These are phyloP conservation scores for Halictus quadricinctus DNA, from an alignment of 2,888 invertebrate genomes.

Conservation along the genomic window DNA sequence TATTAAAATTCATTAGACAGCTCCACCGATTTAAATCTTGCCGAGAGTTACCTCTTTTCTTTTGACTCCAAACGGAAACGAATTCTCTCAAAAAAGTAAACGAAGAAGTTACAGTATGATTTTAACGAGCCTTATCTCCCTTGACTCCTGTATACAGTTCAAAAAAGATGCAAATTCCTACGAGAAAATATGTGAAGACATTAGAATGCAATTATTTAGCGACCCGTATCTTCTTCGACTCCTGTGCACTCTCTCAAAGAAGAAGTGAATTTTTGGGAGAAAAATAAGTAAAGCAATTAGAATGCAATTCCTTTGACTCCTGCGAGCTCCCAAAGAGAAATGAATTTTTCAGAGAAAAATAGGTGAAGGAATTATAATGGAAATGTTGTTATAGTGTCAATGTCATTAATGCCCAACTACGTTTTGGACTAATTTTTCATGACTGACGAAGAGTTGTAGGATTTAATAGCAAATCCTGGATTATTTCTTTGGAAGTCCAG, in stretches of 20 bases:
- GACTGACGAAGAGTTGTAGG: too few species aligned
- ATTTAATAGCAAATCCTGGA: background rate
- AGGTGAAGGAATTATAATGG: too few species aligned
- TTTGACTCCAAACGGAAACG: background rate
- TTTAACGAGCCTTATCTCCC: background rate
- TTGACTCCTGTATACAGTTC: background rate
- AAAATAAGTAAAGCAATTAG: background rate
- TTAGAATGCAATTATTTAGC: background rate
- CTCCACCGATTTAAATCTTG: background rate
- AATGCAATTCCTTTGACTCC: too few species aligned
- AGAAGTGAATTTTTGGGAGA: too few species aligned
- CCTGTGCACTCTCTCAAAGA: background rate
- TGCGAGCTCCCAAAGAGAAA: too few species aligned
- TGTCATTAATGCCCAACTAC: too few species aligned
- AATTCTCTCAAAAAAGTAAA: background rate
- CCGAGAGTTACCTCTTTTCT: background rate
- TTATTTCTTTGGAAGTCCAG: background rate
- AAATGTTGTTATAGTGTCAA: too few species aligned
- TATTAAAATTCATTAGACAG: slow-evolving; percentile 30
- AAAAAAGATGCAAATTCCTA: background rate
- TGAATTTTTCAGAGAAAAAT: too few species aligned
- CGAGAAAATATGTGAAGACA: background rate
- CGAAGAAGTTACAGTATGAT: background rate
- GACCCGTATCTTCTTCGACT: background rate
- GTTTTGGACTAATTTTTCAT: too few species aligned